Percentiles rank a stretch among this genome's conserved stretches.
These are phyloP conservation scores for Hoplostethus atlanticus DNA, from an alignment of 2,797 vertebrate genomes.

Conservation along the genomic window DNA sequence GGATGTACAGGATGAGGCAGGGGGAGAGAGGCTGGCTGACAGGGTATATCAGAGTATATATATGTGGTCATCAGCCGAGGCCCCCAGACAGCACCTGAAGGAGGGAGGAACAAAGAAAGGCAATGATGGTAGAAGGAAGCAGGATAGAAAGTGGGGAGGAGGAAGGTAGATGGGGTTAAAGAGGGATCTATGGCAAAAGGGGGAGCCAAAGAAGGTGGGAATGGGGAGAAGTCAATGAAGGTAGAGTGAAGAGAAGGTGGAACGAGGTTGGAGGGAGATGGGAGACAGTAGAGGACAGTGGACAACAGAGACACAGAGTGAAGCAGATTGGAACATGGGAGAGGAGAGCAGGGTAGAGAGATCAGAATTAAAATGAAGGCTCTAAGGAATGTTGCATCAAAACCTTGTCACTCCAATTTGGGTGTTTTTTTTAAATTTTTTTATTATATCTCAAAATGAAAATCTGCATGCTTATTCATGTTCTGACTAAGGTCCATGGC, in stretches of 20 bases:
- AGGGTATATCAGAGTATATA: slow-evolving; percentile 13
- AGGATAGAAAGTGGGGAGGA: neutral
- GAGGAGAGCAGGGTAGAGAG: neutral
- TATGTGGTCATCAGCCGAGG: slow-evolving; percentile 27
- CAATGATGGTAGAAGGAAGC: neutral
- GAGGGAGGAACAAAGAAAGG: slow-evolving; percentile 7
- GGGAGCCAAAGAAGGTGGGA: neutral
- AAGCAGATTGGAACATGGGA: slow-evolving; percentile 4
- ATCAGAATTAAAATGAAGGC: neutral
- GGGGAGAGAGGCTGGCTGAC: slow-evolving; percentile 29
- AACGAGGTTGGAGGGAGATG: slow-evolving; percentile 1
- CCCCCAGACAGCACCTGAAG: slow-evolving; percentile 28
- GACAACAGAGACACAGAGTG: neutral
- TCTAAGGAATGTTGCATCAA: neutral
- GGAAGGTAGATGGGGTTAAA: slow-evolving; percentile 12
- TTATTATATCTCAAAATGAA: neutral
- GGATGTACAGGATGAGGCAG: slow-evolving; percentile 22
- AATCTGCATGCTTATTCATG: too few relatives aligned
- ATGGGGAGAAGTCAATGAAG: slow-evolving; percentile 12
- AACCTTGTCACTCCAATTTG: too few relatives aligned
- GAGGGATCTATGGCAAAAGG: neutral
- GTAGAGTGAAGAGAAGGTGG: slow-evolving; percentile 17
- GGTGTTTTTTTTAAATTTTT: too few relatives aligned
- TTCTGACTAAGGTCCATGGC: neutral
- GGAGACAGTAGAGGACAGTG: neutral